Evolutionary conservation across 2,888 invertebrate species (phyloP).

Genomic region (Cerastis leucographa): DNA sequence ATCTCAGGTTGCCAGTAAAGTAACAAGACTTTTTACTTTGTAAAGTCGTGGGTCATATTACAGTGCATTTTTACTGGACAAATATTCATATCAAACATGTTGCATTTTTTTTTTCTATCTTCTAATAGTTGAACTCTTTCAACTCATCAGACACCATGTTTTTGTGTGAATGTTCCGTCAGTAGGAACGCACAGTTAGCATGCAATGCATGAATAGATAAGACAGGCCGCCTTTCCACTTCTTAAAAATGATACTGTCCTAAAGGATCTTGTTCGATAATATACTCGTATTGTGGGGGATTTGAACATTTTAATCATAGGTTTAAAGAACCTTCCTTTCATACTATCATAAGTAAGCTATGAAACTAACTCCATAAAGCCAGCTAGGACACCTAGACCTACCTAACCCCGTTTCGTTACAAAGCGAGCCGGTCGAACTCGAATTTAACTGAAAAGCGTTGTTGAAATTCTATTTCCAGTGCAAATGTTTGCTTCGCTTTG

Average conservation of each 20-base stretch:
- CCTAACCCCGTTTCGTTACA: slow-evolving; percentile 35
- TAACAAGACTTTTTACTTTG: background rate
- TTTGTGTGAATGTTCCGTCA: background rate
- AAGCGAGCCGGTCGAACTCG: slow-evolving; percentile 45
- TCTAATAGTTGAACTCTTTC: background rate
- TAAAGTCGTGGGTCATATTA: background rate
- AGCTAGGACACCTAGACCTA: background rate
- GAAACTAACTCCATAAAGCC: background rate
- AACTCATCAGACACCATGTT: background rate
- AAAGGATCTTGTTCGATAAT: background rate
- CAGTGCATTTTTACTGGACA: background rate
- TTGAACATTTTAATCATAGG: background rate
- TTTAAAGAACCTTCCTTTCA: background rate
- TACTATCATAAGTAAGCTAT: background rate
- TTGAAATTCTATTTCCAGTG: slow-evolving; percentile 66
- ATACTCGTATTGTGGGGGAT: background rate
- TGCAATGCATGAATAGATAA: background rate
- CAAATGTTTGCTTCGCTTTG: slow-evolving; percentile 64
- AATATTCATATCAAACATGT: background rate
- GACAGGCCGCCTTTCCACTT: background rate
- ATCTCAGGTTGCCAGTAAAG: background rate
- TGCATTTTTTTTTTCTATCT: background rate
- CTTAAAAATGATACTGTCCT: background rate
- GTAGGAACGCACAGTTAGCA: background rate
- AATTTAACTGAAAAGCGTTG: slow-evolving; percentile 55